phyloP scores from a whole-genome alignment of 1,140 invertebrate genomes.

The Lethocerus indicus region DNA sequence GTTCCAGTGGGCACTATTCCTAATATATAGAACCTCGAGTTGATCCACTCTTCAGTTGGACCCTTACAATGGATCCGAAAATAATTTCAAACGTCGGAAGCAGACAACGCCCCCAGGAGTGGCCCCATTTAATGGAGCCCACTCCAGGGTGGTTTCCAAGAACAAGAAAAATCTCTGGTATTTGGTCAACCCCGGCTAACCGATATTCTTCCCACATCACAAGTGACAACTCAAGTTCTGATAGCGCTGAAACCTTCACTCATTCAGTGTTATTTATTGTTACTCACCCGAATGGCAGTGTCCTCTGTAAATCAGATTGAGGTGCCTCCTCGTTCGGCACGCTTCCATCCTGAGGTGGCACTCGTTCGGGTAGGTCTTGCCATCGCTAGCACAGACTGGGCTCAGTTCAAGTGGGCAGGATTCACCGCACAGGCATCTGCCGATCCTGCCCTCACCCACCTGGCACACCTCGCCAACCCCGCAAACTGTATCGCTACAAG shows the following conservation, averaged over 20 bases:
- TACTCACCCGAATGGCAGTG: slow-evolving; percentile 56
- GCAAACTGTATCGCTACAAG: slow-evolving; percentile 55
- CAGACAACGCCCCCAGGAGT: no score
- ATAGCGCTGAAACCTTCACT: background rate
- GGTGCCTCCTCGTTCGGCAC: slow-evolving; percentile 47
- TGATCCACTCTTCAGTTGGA: no score
- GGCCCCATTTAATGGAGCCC: background rate
- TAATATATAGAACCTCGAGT: no score
- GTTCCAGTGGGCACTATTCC: no score
- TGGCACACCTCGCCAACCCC: slow-evolving; percentile 67
- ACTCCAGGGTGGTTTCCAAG: background rate
- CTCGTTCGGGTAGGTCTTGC: slow-evolving; percentile 74
- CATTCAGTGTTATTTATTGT: background rate
- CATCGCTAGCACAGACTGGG: slow-evolving; percentile 70
- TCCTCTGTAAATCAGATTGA: slow-evolving; percentile 61
- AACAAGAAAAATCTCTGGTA: background rate
- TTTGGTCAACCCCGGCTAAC: background rate
- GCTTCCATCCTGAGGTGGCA: slow-evolving; percentile 60
- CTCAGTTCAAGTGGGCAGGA: slow-evolving; percentile 60
- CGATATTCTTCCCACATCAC: no score
- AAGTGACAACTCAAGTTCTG: background rate
- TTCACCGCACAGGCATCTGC: slow-evolving; percentile 62
- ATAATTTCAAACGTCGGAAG: no score
- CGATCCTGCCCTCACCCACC: slow-evolving; percentile 55
- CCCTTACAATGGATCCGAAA: no score